Evolutionary conservation across 2,797 vertebrate genomes (phyloP).

Genomic region (Dryobates pubescens): DNA sequence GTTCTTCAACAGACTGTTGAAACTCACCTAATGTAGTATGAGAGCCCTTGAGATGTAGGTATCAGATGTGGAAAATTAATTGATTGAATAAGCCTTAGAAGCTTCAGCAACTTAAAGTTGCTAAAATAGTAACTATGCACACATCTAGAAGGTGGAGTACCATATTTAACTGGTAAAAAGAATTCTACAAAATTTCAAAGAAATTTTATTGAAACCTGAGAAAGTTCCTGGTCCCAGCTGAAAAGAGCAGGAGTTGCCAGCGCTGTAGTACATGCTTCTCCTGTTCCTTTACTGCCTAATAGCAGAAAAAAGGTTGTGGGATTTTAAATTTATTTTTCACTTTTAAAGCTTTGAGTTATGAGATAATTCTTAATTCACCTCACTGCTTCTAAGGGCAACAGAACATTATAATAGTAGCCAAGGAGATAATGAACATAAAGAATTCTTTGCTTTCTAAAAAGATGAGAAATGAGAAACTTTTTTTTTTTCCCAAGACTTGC

Average conservation of each 20-base stretch:
- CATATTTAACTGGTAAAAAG: background rate
- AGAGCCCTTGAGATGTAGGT: background rate
- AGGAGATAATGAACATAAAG: background rate
- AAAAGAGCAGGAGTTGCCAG: background rate
- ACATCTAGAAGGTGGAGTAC: background rate
- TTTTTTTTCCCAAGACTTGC: background rate
- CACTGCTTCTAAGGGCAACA: background rate
- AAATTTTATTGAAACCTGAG: background rate
- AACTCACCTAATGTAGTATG: background rate
- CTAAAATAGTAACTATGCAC: background rate
- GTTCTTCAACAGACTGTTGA: background rate
- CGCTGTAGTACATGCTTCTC: background rate
- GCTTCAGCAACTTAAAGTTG: background rate
- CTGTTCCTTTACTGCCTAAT: background rate
- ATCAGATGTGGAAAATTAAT: slow-evolving; percentile 2
- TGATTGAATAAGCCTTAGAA: background rate
- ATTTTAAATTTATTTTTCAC: background rate
- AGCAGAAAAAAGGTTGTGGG: background rate
- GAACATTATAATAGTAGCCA: background rate
- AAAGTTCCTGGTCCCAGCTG: background rate
- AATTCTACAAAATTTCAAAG: background rate
- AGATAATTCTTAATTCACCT: background rate
- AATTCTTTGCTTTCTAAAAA: background rate
- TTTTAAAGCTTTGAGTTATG: background rate
- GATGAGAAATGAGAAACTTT: background rate